These are phyloP conservation scores for Ancistrus triradiatus DNA, from an alignment of 2,113 vertebrate genomes.

Conservation along the genomic window DNA sequence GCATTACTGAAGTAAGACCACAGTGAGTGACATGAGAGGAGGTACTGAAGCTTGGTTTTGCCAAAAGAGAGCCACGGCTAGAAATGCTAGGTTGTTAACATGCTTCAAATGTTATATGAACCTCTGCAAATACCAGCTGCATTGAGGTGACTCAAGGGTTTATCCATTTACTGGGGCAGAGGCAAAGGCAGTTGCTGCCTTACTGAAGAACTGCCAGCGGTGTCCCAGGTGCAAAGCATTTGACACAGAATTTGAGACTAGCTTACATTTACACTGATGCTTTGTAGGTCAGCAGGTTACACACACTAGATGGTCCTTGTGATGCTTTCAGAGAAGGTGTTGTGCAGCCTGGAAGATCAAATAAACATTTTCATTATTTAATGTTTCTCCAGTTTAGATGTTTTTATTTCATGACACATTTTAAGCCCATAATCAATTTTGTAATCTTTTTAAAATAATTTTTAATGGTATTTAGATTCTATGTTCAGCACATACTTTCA, in stretches of 20 bases:
- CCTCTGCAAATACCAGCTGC: conserved; percentile 36
- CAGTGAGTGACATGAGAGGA: conserved; percentile 7
- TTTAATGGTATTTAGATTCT: conserved; percentile 26
- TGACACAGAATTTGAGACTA: no score
- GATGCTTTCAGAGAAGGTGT: no score
- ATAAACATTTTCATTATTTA: background rate
- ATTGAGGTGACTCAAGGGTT: no score
- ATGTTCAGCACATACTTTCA: background rate
- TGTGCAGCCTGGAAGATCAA: background rate
- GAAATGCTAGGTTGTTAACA: conserved; percentile 47
- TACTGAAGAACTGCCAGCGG: no score
- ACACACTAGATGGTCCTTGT: no score
- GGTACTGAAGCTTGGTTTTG: no score
- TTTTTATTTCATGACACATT: conserved; percentile 20
- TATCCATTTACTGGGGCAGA: conserved; percentile 2
- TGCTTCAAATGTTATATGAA: conserved; percentile 51
- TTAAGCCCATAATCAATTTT: background rate
- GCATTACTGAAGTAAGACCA: no score
- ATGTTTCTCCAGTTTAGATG: background rate
- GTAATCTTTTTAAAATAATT: conserved; percentile 6
- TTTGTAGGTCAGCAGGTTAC: no score
- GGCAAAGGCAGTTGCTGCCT: no score
- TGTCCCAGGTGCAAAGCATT: no score
- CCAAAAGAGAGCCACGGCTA: no score
- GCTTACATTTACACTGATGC: no score